Conservation (phyloP, 2,113 vertebrate genomes). For the Corydoras maculifer region DNA sequence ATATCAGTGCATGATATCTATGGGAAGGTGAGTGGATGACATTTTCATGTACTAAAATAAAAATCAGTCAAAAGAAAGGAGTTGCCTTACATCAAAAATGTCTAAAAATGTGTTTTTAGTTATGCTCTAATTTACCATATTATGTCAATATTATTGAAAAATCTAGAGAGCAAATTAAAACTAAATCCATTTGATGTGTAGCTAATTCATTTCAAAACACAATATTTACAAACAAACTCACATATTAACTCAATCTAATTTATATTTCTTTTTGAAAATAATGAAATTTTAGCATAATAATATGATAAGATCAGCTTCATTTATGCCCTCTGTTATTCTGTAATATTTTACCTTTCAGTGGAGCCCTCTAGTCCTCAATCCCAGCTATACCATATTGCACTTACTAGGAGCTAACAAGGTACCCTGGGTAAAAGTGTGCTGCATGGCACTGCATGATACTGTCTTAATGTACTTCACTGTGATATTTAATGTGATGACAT, state of each 20-base stretch:
- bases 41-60: neutral
- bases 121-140: neutral
- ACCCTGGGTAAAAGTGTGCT: conserved; percentile 63
- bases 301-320: no score
- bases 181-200: no score
- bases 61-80: neutral
- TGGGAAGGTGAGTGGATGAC: conserved; percentile 77
- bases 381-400: conserved; percentile 98
- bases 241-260: no score
- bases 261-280: no score
- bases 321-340: neutral
- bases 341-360: conserved; percentile 80
- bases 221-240: no score
- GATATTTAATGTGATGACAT: no score
- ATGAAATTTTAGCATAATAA: no score
- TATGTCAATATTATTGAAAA: neutral
- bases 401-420: conserved; percentile 98
- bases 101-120: no score
- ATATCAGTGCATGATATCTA: conserved; percentile 92
- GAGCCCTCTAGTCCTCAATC: conserved; percentile 98
- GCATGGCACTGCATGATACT: conserved; percentile 68
- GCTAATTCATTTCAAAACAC: no score
- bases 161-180: no score
- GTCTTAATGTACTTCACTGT: no score
- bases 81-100: no score